Evolutionary conservation across 2,113 vertebrate species (phyloP).

Genomic region (Myxocyprinus asiaticus): DNA sequence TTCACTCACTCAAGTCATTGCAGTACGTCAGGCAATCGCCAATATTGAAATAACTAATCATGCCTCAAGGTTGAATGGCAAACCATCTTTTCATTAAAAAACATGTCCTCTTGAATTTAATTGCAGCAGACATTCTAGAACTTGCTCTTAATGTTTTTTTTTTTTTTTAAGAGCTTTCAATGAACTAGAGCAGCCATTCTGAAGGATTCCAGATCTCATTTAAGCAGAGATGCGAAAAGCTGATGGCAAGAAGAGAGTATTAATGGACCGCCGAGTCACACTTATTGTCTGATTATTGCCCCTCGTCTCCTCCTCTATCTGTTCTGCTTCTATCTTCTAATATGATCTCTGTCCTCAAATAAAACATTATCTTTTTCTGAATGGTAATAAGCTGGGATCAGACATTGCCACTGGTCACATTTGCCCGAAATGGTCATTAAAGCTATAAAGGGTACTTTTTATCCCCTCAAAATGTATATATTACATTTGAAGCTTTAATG

Average conservation of each 20-base stretch:
- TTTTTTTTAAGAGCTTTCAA: constrained; percentile 31
- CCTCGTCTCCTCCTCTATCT: constrained; percentile 29
- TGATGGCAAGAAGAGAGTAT: not conserved
- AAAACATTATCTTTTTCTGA: constrained; percentile 1
- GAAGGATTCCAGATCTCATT: constrained; percentile 1
- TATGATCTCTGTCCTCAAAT: constrained; percentile 47
- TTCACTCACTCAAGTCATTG: too few species aligned
- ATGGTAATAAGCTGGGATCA: constrained; percentile 49
- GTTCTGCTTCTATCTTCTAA: constrained; percentile 41
- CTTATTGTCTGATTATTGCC: constrained; percentile 50
- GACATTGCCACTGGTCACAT: constrained; percentile 41
- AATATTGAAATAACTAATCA: too few species aligned
- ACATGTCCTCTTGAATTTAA: not conserved
- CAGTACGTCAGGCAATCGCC: too few species aligned
- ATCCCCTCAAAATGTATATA: too few species aligned
- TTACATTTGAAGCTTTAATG: too few species aligned
- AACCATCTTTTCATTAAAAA: not conserved
- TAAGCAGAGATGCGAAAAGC: constrained; percentile 22
- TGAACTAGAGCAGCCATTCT: not conserved
- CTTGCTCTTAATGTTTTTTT: constrained; percentile 30
- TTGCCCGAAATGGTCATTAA: constrained; percentile 35
- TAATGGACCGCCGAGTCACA: constrained; percentile 48
- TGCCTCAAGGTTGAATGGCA: not conserved
- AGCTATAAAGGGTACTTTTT: too few species aligned
- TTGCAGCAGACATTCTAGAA: constrained; percentile 16